Percentiles rank a stretch among this genome's conserved stretches.
Evolutionary conservation across 2,888 invertebrate genomes (phyloP).

Genomic region (Chrysina gloriosa): DNA sequence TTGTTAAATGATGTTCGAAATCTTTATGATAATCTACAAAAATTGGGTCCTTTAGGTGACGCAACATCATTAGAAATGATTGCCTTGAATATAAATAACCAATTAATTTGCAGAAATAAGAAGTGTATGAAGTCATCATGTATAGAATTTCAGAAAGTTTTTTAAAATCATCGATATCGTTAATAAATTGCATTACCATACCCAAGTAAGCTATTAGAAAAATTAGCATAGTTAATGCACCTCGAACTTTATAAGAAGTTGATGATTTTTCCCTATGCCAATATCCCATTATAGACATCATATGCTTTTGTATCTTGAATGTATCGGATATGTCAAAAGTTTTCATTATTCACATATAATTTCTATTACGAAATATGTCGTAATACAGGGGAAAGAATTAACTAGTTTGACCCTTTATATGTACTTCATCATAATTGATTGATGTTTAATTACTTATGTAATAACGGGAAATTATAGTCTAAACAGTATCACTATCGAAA

Average conservation of each 20-base stretch:
- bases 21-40: constrained; percentile 39
- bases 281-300: constrained; percentile 31
- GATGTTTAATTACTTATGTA: too few relatives aligned
- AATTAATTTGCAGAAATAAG: constrained; percentile 37
- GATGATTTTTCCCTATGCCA: constrained; percentile 38
- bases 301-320: constrained; percentile 15
- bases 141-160: constrained; percentile 35
- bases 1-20: constrained; percentile 37
- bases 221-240: constrained; percentile 18
- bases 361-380: too few relatives aligned
- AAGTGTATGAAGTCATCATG: constrained; percentile 39
- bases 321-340: not conserved
- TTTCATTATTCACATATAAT: not conserved
- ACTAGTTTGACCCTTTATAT: too few relatives aligned
- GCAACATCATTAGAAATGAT: constrained; percentile 42
- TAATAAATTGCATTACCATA: constrained; percentile 35
- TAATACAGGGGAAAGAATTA: too few relatives aligned
- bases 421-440: too few relatives aligned
- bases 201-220: constrained; percentile 34
- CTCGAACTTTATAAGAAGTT: not conserved
- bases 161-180: constrained; percentile 32
- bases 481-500: too few relatives aligned
- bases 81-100: constrained; percentile 39
- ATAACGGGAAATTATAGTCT: too few relatives aligned
- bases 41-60: constrained; percentile 39